A percentile compares a stretch with the other conserved stretches of the same genome.
These are phyloP conservation scores for Cyrtodaria siliqua DNA, from an alignment of 2,888 invertebrate species.

Conservation along the genomic window DNA sequence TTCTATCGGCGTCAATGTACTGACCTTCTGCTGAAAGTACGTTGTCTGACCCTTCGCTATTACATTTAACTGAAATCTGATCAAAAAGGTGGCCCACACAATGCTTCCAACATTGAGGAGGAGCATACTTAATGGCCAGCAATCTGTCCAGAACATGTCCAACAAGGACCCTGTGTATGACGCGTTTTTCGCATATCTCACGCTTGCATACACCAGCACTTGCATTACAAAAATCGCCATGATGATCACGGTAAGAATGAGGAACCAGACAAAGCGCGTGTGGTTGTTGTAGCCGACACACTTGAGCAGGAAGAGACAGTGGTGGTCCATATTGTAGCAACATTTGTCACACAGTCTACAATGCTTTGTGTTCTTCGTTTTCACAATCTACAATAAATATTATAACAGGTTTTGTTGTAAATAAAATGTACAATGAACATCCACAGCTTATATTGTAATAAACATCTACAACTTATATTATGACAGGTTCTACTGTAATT, in stretches of 20 bases:
- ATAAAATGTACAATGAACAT: too few relatives aligned
- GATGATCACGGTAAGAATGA: slow-evolving; percentile 65
- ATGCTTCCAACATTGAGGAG: slow-evolving; percentile 77
- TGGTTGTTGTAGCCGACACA: slow-evolving; percentile 84
- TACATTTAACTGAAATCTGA: slow-evolving; percentile 77
- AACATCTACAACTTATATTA: too few relatives aligned
- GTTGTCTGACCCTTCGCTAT: slow-evolving; percentile 78
- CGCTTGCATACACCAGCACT: slow-evolving; percentile 50
- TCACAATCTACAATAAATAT: slow-evolving; percentile 78
- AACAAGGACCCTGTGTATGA: slow-evolving; percentile 27
- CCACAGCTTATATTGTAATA: too few relatives aligned
- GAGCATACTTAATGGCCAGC: slow-evolving; percentile 77
- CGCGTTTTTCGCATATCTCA: slow-evolving; percentile 40
- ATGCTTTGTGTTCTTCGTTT: slow-evolving; percentile 77
- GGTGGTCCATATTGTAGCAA: slow-evolving; percentile 83
- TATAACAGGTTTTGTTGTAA: too few relatives aligned
- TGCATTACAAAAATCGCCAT: slow-evolving; percentile 76
- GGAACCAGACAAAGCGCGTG: slow-evolving; percentile 81
- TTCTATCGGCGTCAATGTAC: slow-evolving; percentile 69
- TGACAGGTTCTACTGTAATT: too few relatives aligned
- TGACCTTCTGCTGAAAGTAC: slow-evolving; percentile 67
- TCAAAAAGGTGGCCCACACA: slow-evolving; percentile 77
- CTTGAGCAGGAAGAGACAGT: slow-evolving; percentile 84
- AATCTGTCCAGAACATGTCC: slow-evolving; percentile 69
- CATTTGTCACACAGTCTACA: slow-evolving; percentile 84